Percentiles rank a stretch among this genome's conserved stretches.
These are phyloP conservation scores for Phalacrocorax aristotelis DNA, from an alignment of 2,113 vertebrate species.

Conservation along the genomic window DNA sequence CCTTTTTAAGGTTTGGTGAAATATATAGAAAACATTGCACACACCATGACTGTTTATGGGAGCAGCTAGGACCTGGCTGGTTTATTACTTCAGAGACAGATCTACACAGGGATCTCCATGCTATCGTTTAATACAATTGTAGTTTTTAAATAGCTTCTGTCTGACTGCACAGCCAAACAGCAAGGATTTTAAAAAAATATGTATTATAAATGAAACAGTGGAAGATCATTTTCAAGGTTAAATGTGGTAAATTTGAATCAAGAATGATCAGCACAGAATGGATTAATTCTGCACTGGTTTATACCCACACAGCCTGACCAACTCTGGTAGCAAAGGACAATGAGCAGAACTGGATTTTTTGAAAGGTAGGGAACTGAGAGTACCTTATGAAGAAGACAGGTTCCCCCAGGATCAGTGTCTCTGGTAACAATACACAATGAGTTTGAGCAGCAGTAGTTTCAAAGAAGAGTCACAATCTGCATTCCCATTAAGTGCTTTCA, in stretches of 20 bases:
- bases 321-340: not conserved
- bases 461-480: not conserved
- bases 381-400: not conserved
- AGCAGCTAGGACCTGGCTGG: not conserved
- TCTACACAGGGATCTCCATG: not conserved
- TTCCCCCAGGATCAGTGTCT: not conserved
- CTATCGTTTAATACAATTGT: not conserved
- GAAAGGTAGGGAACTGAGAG: not conserved
- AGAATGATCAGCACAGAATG: not conserved
- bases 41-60: not conserved
- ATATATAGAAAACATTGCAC: not conserved
- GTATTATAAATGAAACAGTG: not conserved
- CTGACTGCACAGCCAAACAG: not conserved
- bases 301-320: not conserved
- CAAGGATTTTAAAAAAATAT: not conserved
- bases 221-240: not conserved
- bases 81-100: not conserved
- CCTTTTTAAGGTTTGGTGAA: not conserved
- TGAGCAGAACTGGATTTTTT: not conserved
- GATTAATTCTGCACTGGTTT: not conserved
- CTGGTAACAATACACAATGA: not conserved
- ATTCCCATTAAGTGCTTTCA: not conserved
- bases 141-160: not conserved
- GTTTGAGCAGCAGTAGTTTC: not conserved
- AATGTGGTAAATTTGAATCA: not conserved